phyloP scores from a whole-genome alignment of 2,888 invertebrate genomes.

The Cremastinae sp. region DNA sequence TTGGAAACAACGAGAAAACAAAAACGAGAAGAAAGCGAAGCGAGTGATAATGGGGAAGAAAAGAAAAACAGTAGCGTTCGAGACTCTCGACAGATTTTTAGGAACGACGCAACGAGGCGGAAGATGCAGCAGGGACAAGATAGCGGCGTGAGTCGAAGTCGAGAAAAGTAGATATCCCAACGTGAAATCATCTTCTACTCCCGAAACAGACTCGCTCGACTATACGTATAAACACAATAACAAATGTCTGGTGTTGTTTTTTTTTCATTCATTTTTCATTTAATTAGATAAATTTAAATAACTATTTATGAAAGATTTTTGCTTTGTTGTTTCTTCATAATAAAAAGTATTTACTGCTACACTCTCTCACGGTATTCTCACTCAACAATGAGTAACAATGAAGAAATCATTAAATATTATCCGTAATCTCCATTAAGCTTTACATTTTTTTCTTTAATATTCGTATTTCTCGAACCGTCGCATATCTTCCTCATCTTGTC shows the following conservation, averaged over 20 bases:
- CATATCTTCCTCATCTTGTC: conserved; percentile 16
- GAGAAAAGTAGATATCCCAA: neutral
- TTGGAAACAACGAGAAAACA: conserved; percentile 14
- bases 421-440: conserved; percentile 66
- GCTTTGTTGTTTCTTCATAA: conserved; percentile 65
- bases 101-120: too few species aligned
- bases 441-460: conserved; percentile 59
- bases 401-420: conserved; percentile 53
- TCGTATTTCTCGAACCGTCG: too few species aligned
- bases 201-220: conserved; percentile 4
- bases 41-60: too few species aligned
- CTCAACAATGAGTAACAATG: conserved; percentile 65
- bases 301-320: conserved; percentile 73
- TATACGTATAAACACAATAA: conserved; percentile 55
- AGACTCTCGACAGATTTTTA: too few species aligned
- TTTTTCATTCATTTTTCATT: conserved; percentile 68
- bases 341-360: conserved; percentile 74
- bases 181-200: neutral
- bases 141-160: too few species aligned
- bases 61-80: too few species aligned
- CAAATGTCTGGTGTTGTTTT: conserved; percentile 4
- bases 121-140: too few species aligned
- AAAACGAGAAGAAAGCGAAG: conserved; percentile 30
- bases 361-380: conserved; percentile 68
- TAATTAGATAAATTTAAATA: conserved; percentile 72